These are phyloP conservation scores for Cotesia vestalis DNA, from an alignment of 1,140 invertebrate genomes.

Conservation along the genomic window DNA sequence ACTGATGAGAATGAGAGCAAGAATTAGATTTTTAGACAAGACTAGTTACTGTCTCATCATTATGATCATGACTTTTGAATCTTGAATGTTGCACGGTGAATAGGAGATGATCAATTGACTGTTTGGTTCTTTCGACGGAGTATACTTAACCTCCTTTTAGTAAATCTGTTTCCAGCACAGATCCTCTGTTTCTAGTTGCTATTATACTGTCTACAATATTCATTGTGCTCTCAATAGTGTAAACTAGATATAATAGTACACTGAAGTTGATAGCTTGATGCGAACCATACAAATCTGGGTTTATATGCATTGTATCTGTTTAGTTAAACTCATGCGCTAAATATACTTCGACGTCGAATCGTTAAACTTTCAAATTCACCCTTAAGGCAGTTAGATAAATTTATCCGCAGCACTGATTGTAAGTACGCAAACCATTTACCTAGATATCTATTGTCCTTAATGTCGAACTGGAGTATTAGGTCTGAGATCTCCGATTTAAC, in stretches of 20 bases:
- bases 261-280: no score
- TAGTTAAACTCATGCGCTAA: no score
- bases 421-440: constrained; percentile 3
- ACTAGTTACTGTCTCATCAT: constrained; percentile 11
- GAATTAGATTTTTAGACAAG: constrained; percentile 7
- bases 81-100: neutral
- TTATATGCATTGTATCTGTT: no score
- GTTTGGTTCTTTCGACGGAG: constrained; percentile 14
- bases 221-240: neutral
- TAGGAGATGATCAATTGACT: constrained; percentile 13
- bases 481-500: constrained; percentile 5
- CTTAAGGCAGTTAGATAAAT: no score
- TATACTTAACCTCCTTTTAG: constrained; percentile 27
- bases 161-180: neutral
- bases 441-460: constrained; percentile 3
- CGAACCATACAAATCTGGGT: no score
- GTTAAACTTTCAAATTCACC: no score
- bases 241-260: no score
- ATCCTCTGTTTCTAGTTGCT: neutral
- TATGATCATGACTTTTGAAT: no score
- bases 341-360: no score
- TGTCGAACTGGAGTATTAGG: neutral
- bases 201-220: constrained; percentile 4
- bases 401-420: no score
- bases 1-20: neutral